Conservation (phyloP, 2,888 invertebrate genomes). For the Ornithoptera priamus region DNA sequence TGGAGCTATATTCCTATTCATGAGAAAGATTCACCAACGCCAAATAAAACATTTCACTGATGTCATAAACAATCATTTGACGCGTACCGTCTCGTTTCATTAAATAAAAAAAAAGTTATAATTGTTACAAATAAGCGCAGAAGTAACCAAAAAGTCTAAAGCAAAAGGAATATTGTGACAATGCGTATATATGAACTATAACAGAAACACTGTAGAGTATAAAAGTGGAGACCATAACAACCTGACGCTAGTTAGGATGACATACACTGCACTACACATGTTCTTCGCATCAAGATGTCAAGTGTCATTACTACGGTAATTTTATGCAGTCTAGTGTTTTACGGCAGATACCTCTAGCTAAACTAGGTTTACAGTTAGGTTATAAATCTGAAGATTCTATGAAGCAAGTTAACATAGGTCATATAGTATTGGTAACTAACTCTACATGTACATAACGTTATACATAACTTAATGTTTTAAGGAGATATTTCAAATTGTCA, state of each 20-base stretch:
- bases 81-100: neutral
- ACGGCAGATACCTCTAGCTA: too few species aligned
- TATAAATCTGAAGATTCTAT: too few species aligned
- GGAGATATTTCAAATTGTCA: conserved; percentile 28
- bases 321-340: too few species aligned
- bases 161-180: neutral
- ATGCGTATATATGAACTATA: neutral
- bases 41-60: neutral
- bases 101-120: neutral
- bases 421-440: conserved; percentile 23
- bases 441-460: conserved; percentile 10
- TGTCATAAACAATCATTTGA: neutral
- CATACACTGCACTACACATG: too few species aligned
- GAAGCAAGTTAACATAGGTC: neutral
- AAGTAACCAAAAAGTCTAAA: neutral
- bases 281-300: too few species aligned
- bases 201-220: too few species aligned
- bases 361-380: too few species aligned
- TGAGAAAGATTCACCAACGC: neutral
- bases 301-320: too few species aligned
- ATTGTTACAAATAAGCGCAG: neutral
- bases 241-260: too few species aligned
- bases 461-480: conserved; percentile 5
- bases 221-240: too few species aligned
- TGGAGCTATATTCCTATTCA: neutral